Evolutionary conservation across 2,797 vertebrate species (phyloP), one percentile per base, ranked within the genome.

Genomic region (Eutrigla gurnardus): DNA sequence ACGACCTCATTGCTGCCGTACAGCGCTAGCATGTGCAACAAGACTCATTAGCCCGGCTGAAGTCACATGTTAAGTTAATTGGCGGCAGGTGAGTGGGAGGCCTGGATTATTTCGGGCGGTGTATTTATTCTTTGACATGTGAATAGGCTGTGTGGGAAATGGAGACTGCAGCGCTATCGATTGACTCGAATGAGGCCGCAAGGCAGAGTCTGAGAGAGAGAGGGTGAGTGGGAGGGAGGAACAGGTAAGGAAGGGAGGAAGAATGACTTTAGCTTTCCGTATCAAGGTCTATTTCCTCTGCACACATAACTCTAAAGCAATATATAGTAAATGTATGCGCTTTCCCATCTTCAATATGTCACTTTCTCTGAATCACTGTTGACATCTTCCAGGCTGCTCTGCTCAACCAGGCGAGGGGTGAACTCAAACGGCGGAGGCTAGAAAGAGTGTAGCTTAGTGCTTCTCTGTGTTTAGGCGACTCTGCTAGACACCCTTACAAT

Each of bases 71-170:
- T 52, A 54, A 66, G 70, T 60, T 73, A 73, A 82, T 82, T 75
- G 78, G 62, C 17, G 33, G 37, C 4, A 8, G 67, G 46, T 6
- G 65, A 80, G 86, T 75, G 73, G 73, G 70, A 85, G 78, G 76
- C 52, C 49, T 55, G 71, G 73, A 43, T 53, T 62, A 77, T 67
- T 80, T 65, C 50, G 25, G 54, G 59, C 52, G 3, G 12, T 2
- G 45, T 9, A 4, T 66, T 46, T 78, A 72, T 64, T 57, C 73
- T 17, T 57, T 81, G 79, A 84, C 69, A 52, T 57, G 42, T 66
- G 67, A 79, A 80, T 9, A 55, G 70, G 71, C 70, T 47, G 77
- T 47, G 77, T 49, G 62, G 74, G 73, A 88, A 89, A 81, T 49
- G 63, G 65, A 83, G 80, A 83, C 61, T 45, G 53, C 77, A 18